phyloP scores from a whole-genome alignment of 1,140 invertebrate genomes.

The Babylonia areolata region DNA sequence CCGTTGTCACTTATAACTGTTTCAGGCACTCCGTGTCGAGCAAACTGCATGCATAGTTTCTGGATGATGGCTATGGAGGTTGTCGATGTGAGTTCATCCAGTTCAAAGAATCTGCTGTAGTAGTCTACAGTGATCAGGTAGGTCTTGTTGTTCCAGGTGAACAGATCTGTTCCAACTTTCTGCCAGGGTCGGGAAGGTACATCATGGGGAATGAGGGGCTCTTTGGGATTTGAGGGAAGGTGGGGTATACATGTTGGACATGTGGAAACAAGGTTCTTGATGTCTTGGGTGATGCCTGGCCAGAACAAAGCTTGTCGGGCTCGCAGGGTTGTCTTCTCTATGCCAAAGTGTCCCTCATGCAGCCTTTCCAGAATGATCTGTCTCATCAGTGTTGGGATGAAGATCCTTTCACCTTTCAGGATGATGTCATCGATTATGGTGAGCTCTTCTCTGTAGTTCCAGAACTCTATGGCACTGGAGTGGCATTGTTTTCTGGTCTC shows the following conservation, averaged over 20 bases:
- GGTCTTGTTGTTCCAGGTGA: background rate
- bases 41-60: background rate
- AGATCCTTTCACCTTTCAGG: constrained; percentile 17
- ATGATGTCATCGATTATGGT: constrained; percentile 19
- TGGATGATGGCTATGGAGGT: constrained; percentile 13
- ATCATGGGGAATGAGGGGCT: constrained; percentile 7
- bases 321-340: constrained; percentile 20
- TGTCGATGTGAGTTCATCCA: background rate
- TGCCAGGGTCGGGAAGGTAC: constrained; percentile 18
- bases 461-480: background rate
- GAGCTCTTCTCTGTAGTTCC: constrained; percentile 23
- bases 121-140: constrained; percentile 20
- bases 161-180: background rate
- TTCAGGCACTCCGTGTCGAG: background rate
- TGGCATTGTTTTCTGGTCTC: background rate
- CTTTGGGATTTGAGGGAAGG: no score
- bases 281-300: constrained; percentile 10
- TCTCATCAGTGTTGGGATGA: background rate
- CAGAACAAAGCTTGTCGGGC: constrained; percentile 11
- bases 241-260: no score
- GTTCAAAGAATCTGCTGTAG: background rate
- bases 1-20: constrained; percentile 2
- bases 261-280: background rate
- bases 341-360: constrained; percentile 13
- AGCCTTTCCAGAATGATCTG: background rate